Base-by-base conservation (phyloP, 2,113 vertebrate genomes). In the Heterotis niloticus region DNA sequence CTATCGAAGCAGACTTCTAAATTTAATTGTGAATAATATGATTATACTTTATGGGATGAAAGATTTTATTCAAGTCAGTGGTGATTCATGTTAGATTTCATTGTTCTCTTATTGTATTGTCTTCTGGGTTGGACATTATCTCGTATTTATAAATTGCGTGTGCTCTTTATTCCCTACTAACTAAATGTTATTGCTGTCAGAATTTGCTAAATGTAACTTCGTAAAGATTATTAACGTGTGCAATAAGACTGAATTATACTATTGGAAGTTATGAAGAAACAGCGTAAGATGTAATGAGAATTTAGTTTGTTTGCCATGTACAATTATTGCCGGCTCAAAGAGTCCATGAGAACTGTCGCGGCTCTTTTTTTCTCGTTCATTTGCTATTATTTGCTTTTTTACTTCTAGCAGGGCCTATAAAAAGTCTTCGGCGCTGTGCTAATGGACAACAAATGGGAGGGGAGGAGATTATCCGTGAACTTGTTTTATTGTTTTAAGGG, bases 171-270 rank as follows among this genome's bases (percentile, higher is more conserved):
- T 88, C 90, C 89, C 88, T 93, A 87, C 92, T 91, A 93, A 93
- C 92, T 93, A 95, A 96, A 95, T 93, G 90, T 94, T 93, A 92
- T 91, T 91, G 90, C 94, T 93, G 94, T 93, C 94, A 93, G 83
- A 86, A 90, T 91, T 90, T 88, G 83, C 91, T 92, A 91, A 91
- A 91, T 90, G 90, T 92, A 95, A 95, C 92, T 85, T 85, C 92
- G 92, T 95, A 94, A 95, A 94, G 90, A 93, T 96, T 95, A 98
- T 98, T 97, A 96, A 98, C 95, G 95, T 93, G 92, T 86, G 92
- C 93, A 97, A 97, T 98, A 96, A 94, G 93, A 93, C 91, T 89
- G 91, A 93, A 95, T 94, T 93, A 93, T 92, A 93, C 90, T 93
- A 95, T 94, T 92, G 92, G 94, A 95, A 94, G 93, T 95, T 95